Conservation (phyloP, 92 coral and sea anemone species). For the Phenganax subtilis region DNA sequence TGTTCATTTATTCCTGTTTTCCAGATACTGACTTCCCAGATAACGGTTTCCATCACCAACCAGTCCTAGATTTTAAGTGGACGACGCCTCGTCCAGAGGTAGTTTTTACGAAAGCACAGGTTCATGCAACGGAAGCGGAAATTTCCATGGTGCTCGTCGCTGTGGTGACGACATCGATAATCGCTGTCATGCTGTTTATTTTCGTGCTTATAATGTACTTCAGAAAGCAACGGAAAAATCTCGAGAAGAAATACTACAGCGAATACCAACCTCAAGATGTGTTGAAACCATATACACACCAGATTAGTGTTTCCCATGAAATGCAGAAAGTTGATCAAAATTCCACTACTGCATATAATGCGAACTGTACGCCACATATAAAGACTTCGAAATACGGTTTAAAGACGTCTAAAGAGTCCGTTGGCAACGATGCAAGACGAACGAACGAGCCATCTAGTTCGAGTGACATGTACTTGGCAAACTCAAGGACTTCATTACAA, state of each 20-base stretch:
- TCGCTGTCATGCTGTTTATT: slow-evolving; percentile 25
- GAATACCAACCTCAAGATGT: slow-evolving; percentile 17
- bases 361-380: neutral
- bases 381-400: neutral
- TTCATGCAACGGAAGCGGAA: slow-evolving; percentile 19
- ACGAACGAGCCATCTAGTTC: neutral
- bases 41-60: neutral
- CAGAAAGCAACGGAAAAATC: slow-evolving; percentile 33
- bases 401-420: neutral
- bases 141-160: slow-evolving; percentile 66
- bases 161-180: slow-evolving; percentile 60
- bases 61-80: neutral
- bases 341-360: neutral
- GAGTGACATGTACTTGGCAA: neutral
- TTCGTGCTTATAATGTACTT: slow-evolving; percentile 14
- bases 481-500: slow-evolving; percentile 6
- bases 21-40: too few species aligned
- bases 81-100: neutral
- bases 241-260: slow-evolving; percentile 20
- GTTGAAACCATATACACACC: slow-evolving; percentile 3
- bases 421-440: neutral
- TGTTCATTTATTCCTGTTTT: too few species aligned
- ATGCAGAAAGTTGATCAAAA: slow-evolving; percentile 14
- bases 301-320: slow-evolving; percentile 1
- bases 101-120: neutral